Percentiles rank a stretch among this genome's conserved stretches.
Evolutionary conservation across 2,113 vertebrate genomes (phyloP).

Genomic region (Notarius lentiginosus): DNA sequence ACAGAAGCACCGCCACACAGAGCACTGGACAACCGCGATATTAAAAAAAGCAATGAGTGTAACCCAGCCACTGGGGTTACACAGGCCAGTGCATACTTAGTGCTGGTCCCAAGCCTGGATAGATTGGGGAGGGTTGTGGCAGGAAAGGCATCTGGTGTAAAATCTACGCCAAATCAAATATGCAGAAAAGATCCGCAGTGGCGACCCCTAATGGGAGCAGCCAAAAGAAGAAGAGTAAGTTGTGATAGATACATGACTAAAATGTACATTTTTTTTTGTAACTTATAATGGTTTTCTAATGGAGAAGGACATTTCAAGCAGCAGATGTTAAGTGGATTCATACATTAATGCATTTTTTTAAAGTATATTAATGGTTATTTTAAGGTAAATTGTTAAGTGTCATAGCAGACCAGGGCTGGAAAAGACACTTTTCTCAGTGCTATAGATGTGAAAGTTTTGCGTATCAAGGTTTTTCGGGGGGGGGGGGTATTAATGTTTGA

Average conservation of each 20-base stretch:
- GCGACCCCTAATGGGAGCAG: too few relatives aligned
- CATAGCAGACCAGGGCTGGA: not conserved
- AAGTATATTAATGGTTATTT: not conserved
- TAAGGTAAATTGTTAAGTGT: not conserved
- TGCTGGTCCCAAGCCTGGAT: too few relatives aligned
- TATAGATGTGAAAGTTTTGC: not conserved
- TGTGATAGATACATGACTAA: not conserved
- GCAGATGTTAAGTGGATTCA: not conserved
- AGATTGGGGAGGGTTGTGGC: too few relatives aligned
- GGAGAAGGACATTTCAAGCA: not conserved
- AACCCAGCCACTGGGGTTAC: too few relatives aligned
- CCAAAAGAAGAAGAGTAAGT: not conserved
- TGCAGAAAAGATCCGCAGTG: too few relatives aligned
- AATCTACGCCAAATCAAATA: too few relatives aligned
- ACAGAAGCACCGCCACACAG: too few relatives aligned
- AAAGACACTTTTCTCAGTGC: not conserved
- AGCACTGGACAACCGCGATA: too few relatives aligned
- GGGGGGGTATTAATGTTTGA: too few relatives aligned
- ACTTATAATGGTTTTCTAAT: not conserved
- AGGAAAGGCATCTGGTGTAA: too few relatives aligned
- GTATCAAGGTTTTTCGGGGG: not conserved
- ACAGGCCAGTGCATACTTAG: too few relatives aligned
- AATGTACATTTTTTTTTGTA: not conserved
- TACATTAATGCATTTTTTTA: not conserved
- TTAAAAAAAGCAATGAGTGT: too few relatives aligned